Evolutionary conservation across 2,888 invertebrate genomes (phyloP).

Genomic region (Tanypteryx hageni): DNA sequence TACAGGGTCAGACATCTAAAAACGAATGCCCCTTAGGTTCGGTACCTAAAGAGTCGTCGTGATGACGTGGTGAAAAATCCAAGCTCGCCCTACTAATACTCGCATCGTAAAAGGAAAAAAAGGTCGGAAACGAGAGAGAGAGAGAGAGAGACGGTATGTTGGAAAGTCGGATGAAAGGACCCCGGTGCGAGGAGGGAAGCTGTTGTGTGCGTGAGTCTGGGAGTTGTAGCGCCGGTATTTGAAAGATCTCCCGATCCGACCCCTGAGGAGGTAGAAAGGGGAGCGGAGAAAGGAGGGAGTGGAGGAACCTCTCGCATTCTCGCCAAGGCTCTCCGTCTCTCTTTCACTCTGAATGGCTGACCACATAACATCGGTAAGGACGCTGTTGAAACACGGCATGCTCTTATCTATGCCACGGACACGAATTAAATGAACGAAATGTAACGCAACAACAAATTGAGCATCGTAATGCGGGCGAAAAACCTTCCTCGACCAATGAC

Average conservation of each 20-base stretch:
- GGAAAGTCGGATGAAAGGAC: background rate
- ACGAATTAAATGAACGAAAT: too few species aligned
- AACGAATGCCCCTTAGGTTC: too few species aligned
- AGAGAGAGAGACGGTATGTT: background rate
- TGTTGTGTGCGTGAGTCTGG: background rate
- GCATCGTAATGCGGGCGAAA: too few species aligned
- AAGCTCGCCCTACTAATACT: too few species aligned
- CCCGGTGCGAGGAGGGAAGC: too few species aligned
- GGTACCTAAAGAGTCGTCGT: too few species aligned
- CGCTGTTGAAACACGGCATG: background rate
- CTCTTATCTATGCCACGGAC: too few species aligned
- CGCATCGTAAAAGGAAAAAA: too few species aligned
- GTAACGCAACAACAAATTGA: too few species aligned
- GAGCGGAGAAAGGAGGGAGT: background rate
- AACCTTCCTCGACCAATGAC: background rate
- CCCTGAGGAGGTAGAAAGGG: background rate
- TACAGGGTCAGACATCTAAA: too few species aligned
- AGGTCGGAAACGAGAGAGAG: too few species aligned
- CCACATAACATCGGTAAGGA: background rate
- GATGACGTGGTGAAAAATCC: too few species aligned
- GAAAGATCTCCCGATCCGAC: background rate
- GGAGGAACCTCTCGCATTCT: conserved; percentile 22
- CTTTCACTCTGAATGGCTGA: background rate
- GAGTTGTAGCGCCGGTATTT: conserved; percentile 15
- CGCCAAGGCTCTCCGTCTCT: conserved; percentile 37